These are phyloP conservation scores for Eulemur macaco DNA, from an alignment of 2,113 vertebrate species.

Conservation along the genomic window DNA sequence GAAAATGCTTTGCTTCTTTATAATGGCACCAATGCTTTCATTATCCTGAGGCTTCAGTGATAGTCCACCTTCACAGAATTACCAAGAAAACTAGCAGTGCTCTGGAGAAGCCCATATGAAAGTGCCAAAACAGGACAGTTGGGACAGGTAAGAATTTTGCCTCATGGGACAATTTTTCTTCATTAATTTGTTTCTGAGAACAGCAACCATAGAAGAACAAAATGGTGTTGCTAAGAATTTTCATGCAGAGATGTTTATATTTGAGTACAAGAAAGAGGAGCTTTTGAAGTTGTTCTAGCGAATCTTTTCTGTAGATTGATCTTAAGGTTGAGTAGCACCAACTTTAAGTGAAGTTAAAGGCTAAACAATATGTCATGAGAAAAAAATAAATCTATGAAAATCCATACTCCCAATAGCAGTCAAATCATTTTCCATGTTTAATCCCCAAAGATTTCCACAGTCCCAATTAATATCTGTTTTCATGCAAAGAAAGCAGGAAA, in stretches of 20 bases:
- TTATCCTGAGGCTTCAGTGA: neutral
- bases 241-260: neutral
- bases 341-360: slow-evolving; percentile 10
- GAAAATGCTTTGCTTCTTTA: slow-evolving; percentile 38
- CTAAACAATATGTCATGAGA: slow-evolving; percentile 1
- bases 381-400: neutral
- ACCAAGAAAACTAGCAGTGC: neutral
- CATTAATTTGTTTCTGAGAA: slow-evolving; percentile 5
- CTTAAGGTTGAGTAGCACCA: slow-evolving; percentile 10
- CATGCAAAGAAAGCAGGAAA: slow-evolving; percentile 11
- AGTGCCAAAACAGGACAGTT: neutral
- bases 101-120: neutral
- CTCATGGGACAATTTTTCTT: neutral
- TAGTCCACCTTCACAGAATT: neutral
- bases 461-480: slow-evolving; percentile 47
- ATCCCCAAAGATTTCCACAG: neutral
- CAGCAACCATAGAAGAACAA: neutral
- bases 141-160: neutral
- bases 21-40: neutral
- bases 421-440: neutral
- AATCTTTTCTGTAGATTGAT: neutral
- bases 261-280: neutral
- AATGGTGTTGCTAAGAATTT: slow-evolving; percentile 1
- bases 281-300: neutral
- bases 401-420: neutral